Base-by-base conservation (phyloP, 2,888 invertebrate species). In the Caenorhabditis sulstoni region DNA sequence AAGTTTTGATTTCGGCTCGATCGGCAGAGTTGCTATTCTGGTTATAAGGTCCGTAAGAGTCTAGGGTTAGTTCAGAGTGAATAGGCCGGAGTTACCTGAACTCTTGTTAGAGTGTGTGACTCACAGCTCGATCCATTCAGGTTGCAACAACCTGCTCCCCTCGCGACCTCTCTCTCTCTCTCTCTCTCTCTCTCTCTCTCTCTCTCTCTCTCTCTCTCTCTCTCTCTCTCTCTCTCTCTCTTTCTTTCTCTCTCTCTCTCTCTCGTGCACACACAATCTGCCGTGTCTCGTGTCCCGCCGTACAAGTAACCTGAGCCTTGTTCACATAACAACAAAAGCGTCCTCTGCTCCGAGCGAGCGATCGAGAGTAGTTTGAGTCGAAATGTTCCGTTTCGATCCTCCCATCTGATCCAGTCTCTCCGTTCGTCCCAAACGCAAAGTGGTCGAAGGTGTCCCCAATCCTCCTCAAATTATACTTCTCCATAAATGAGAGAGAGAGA, bases 301-400 rank as follows among this genome's bases (percentile, higher is more conserved):
- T 64, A 71, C 62, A 64, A 70, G 71, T 71, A 71, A 71, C 71
- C 64, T 64, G 71, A 71, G 71, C 71, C 71, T 71, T 71, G 71
- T 71, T 71, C 71, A 71, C 64, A 71, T 71, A 71, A 71, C 64
- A 71, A 71, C 62, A 62, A 62, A 53, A 58, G 61, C 57, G 68
- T 57, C 23, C 37, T 39, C 29, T 29, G 4, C 29, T 29, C 4
- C 29, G 29, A 29, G 29, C 29, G 37, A 49, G 59, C 37, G 4
- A 11, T 16, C 11, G 57, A 16, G 39, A 41, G 61, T n/a, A n/a
- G n/a, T n/a, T n/a, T n/a, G n/a, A n/a, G n/a, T n/a, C n/a, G n/a
- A n/a, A n/a, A n/a, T n/a, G n/a, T n/a, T n/a, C n/a, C n/a, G n/a
- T n/a, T n/a, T n/a, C n/a, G n/a, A n/a, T n/a, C n/a, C n/a, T n/a